These are phyloP conservation scores for Melanotaenia trifasciata DNA, from an alignment of 2,797 vertebrate genomes.

Conservation along the genomic window DNA sequence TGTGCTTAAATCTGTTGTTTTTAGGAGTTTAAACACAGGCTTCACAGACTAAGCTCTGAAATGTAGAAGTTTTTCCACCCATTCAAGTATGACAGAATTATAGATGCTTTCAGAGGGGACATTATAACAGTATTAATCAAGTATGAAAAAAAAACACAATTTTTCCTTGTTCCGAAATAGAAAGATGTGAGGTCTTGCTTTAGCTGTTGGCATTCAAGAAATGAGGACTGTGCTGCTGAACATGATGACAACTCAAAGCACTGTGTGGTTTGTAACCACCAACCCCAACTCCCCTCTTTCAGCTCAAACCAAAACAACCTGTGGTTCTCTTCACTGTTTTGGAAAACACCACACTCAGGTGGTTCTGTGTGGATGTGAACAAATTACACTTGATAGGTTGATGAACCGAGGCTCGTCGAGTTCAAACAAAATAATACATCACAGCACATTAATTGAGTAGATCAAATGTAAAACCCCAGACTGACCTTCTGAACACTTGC, in stretches of 20 bases:
- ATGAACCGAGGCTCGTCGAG: conserved; percentile 43
- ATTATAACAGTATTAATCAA: conserved; percentile 59
- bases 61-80: neutral
- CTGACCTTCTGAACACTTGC: conserved; percentile 74
- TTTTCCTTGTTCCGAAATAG: conserved; percentile 15
- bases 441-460: conserved; percentile 62
- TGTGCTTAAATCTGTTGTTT: conserved; percentile 52
- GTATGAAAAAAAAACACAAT: conserved; percentile 29
- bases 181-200: conserved; percentile 21
- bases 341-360: conserved; percentile 48
- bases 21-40: conserved; percentile 51
- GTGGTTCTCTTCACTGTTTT: conserved; percentile 30
- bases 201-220: conserved; percentile 29
- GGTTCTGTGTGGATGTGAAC: conserved; percentile 45
- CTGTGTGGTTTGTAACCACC: conserved; percentile 42
- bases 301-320: conserved; percentile 53
- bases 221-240: conserved; percentile 17
- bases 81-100: neutral
- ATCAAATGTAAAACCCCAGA: conserved; percentile 69
- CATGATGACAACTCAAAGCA: conserved; percentile 45
- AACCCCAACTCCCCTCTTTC: neutral
- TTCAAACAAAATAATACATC: conserved; percentile 64
- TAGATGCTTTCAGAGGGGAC: conserved; percentile 35
- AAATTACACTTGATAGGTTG: conserved; percentile 51
- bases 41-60: neutral